Evolutionary conservation across 1,140 invertebrate species (phyloP).

Genomic region (Drosophila nikananu): DNA sequence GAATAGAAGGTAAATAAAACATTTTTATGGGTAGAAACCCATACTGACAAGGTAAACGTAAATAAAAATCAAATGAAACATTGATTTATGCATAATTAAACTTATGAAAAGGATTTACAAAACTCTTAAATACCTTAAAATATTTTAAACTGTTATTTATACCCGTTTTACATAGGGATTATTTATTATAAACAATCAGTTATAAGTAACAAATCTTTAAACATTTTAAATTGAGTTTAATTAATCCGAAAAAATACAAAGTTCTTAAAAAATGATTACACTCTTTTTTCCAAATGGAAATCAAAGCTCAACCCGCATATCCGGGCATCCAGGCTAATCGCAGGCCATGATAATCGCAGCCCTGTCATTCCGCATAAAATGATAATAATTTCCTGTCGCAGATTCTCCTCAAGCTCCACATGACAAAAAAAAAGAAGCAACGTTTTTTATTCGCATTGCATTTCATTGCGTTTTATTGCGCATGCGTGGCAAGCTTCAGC

Average conservation of each 20-base stretch:
- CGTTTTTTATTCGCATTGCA: constrained; percentile 36
- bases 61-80: not conserved
- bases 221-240: too few relatives aligned
- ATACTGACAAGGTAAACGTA: not conserved
- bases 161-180: not conserved
- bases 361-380: constrained; percentile 46
- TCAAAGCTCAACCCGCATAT: constrained; percentile 24
- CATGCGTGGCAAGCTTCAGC: constrained; percentile 44
- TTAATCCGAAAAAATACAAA: not conserved
- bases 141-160: not conserved
- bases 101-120: too few relatives aligned
- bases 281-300: not conserved
- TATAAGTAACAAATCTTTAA: too few relatives aligned
- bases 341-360: constrained; percentile 47
- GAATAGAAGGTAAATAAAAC: not conserved
- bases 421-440: constrained; percentile 10
- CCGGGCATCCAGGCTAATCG: constrained; percentile 37
- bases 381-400: constrained; percentile 54
- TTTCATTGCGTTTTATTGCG: constrained; percentile 44
- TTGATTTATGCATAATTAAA: not conserved
- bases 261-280: not conserved
- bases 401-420: constrained; percentile 36
- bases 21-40: too few relatives aligned
- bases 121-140: not conserved
- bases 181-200: too few relatives aligned